Base-by-base conservation (phyloP, 37 sponge, comb jelly and placozoan species). In the Beroe ovata region DNA sequence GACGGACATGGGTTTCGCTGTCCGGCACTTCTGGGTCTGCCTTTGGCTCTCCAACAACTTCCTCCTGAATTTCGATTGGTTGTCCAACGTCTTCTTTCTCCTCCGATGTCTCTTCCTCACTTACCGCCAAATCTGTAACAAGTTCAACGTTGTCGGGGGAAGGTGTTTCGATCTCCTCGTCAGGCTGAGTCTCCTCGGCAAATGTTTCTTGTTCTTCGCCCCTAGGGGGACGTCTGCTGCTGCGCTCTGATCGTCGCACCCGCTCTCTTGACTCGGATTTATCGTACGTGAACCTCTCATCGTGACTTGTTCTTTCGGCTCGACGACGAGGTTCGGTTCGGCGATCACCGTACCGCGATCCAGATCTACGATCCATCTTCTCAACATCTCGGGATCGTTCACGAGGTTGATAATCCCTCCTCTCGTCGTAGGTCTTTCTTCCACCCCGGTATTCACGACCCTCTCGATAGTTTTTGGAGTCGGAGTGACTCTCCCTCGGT, bases 271-370 rank as follows among this genome's bases (percentile, higher is more conserved):
- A 25, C 8, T 66, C 69, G 4, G 47, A 8, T 36, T 35, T 30
- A 42, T 77, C 84, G 47, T 77, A 40, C 28, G 20, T 32, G 28
- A 40, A 77, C n/a, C 84, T 11, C 20, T 40, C 84, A 40, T 77
- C 84, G 4, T 77, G 54, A 25, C 41, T 42, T 6, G 11, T 47
- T 47, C 54, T 47, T 16, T 47, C 54, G 11, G 11, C 11, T 11
- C 54, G 54, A 16, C 54, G 54, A 47, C 54, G 54, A 47, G 54
- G 6, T 11, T 47, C 54, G 54, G 11, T 47, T 6, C 54, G 54
- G 6, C 54, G 6, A 11, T 47, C 54, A 11, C 54, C 54, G 11
- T 6, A 47, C 54, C 54, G 11, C 41, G 63, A 62, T 20, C 63
- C 63, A 62, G 28, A 6, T 28, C 63, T 14, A 25, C 28, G 28